A percentile compares a stretch with the other conserved stretches of the same genome.
phyloP scores from a whole-genome alignment of 2,113 vertebrate species.

The Vanacampus margaritifer region DNA sequence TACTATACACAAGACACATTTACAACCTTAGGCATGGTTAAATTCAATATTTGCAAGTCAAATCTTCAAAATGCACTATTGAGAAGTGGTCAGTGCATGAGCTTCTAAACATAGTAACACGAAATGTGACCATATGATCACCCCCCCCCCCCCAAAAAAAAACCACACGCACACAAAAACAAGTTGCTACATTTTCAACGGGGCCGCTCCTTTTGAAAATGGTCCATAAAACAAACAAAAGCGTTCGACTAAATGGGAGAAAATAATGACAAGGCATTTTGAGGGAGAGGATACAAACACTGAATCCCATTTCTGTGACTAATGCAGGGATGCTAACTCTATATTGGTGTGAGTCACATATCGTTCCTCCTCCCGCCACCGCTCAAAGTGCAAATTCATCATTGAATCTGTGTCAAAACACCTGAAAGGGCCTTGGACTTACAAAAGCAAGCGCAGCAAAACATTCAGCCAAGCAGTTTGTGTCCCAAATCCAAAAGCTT shows the following conservation, averaged over 20 bases:
- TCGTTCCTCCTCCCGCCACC: conserved; percentile 32
- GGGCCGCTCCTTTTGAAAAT: conserved; percentile 7
- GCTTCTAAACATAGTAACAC: neutral
- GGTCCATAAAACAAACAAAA: conserved; percentile 5
- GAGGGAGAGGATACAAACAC: conserved; percentile 25
- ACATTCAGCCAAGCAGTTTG: neutral
- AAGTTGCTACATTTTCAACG: neutral
- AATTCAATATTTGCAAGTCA: neutral
- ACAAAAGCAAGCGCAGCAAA: neutral
- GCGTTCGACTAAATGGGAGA: conserved; percentile 10
- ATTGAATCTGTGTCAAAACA: conserved; percentile 6
- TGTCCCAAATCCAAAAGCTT: neutral
- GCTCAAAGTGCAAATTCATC: conserved; percentile 1
- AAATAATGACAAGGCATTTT: conserved; percentile 16
- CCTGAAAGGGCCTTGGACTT: conserved; percentile 1
- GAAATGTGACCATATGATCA: too few relatives aligned
- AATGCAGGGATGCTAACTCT: conserved; percentile 42
- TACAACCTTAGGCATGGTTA: neutral
- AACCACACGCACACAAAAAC: neutral
- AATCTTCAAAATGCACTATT: neutral
- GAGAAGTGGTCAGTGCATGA: neutral
- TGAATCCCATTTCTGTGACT: conserved; percentile 31
- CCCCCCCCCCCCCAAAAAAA: too few relatives aligned
- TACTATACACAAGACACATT: neutral
- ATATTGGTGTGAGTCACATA: conserved; percentile 51